Base-by-base conservation (phyloP, 2,113 vertebrate genomes). In the Rhodinocichla rosea region DNA sequence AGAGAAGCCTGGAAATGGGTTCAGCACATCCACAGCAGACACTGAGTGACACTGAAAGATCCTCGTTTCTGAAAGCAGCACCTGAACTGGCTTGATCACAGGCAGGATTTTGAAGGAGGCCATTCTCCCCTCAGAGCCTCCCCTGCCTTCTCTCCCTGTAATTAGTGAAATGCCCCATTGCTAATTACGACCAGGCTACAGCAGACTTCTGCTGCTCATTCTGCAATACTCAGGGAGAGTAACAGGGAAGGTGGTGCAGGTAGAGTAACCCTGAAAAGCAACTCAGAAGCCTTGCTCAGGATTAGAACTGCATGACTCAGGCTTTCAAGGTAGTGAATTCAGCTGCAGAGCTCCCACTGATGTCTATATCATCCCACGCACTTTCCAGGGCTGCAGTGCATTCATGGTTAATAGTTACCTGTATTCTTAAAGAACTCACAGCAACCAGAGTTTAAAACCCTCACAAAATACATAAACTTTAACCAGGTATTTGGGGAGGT, bases 261-360 rank as follows among this genome's bases (percentile, higher is more conserved):
- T 52, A 47, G 30, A 87, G 75, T 78, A 94, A 90, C 37, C 62
- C 79, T 83, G 59, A 96, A 71, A 94, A 68, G 74, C 91, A 91
- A 70, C 45, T 83, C 47, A 9, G 15, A 69, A 79, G 55, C 62
- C 68, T 63, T 91, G 80, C 77, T 93, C 60, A 83, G 86, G 81
- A 44, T 85, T 86, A 35, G 79, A 86, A 82, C 73, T 65, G 70
- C 95, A 97, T 95, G 94, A 94, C 89, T 97, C 91, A 92, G 92
- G 95, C 49, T 96, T 97, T 95, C 86, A 21, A 89, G 89, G 88
- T 28, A 47, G 60, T n/a, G 44, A 84, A 89, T 96, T 86, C 57
- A 91, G 80, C 89, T 97, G 94, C 92, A 92, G 40, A 95, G 91
- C 80, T 93, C 76, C 81, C 76, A 83, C 73, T 52, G 89, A 89